A percentile compares a stretch with the other conserved stretches of the same genome.
These are phyloP conservation scores for Dexiosoma caninum DNA, from an alignment of 2,888 invertebrate genomes.

Conservation along the genomic window DNA sequence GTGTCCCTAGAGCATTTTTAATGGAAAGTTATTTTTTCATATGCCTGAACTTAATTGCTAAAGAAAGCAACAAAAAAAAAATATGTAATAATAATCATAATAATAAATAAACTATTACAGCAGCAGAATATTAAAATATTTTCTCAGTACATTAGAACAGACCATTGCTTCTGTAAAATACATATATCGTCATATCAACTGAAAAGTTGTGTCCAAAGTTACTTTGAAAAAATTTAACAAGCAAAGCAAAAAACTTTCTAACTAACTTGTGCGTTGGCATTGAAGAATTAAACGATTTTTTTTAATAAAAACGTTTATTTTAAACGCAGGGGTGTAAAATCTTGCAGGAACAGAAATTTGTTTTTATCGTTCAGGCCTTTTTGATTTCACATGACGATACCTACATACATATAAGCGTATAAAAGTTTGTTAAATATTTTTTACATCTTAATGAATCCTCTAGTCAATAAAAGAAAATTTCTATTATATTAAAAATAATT, in stretches of 20 bases:
- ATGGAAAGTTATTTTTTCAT: conserved; percentile 59
- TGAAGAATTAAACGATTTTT: too few relatives aligned
- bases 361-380: too few relatives aligned
- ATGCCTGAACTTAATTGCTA: conserved; percentile 63
- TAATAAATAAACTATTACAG: conserved; percentile 41
- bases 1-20: conserved; percentile 64
- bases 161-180: conserved; percentile 10
- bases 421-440: background rate
- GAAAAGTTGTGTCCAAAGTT: too few relatives aligned
- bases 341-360: too few relatives aligned
- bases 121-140: conserved; percentile 41
- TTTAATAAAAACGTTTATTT: too few relatives aligned
- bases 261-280: too few relatives aligned
- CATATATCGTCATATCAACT: conserved; percentile 22
- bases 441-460: background rate
- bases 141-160: conserved; percentile 3
- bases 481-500: conserved; percentile 36
- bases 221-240: too few relatives aligned
- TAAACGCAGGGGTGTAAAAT: too few relatives aligned
- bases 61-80: conserved; percentile 57
- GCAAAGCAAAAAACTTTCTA: too few relatives aligned
- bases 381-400: too few relatives aligned
- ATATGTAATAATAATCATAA: too few relatives aligned
- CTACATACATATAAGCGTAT: too few relatives aligned
- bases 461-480: conserved; percentile 6